Evolutionary conservation across 92 coral and sea anemone genomes (phyloP).

Genomic region (Phymanthus crucifer): DNA sequence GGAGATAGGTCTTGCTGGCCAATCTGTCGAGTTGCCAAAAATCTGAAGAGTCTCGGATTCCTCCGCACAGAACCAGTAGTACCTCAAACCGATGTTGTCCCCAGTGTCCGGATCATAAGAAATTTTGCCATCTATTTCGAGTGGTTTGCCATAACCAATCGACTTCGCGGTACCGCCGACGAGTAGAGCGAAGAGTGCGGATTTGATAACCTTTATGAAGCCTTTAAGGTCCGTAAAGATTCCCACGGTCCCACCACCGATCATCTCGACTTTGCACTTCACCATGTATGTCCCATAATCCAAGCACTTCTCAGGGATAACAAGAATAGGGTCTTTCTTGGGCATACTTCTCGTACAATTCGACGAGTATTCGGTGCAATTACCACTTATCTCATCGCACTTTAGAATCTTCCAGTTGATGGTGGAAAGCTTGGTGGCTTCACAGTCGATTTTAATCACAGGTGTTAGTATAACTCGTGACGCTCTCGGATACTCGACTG

Average conservation of each 20-base stretch:
- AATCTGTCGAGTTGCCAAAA: conserved; percentile 35
- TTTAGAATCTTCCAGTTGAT: conserved; percentile 56
- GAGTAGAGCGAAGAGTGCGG: conserved; percentile 57
- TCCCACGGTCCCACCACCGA: conserved; percentile 44
- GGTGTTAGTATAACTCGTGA: conserved; percentile 42
- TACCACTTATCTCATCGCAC: conserved; percentile 15
- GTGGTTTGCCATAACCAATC: conserved; percentile 62
- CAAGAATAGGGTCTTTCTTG: conserved; percentile 38
- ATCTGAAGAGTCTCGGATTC: conserved; percentile 19
- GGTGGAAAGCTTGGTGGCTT: conserved; percentile 68
- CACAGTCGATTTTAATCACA: conserved; percentile 57
- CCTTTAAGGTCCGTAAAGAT: conserved; percentile 49
- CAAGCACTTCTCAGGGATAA: conserved; percentile 41
- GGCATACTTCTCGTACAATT: conserved; percentile 14
- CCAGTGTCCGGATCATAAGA: conserved; percentile 79
- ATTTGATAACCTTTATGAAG: conserved; percentile 44
- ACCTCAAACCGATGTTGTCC: conserved; percentile 31
- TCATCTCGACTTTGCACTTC: conserved; percentile 56
- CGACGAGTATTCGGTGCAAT: conserved; percentile 19
- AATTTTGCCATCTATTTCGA: conserved; percentile 40
- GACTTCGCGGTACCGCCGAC: conserved; percentile 68
- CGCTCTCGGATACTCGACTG: conserved; percentile 47
- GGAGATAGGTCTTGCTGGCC: conserved; percentile 34
- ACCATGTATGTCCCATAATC: conserved; percentile 56
- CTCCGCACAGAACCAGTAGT: conserved; percentile 73